Base-by-base conservation (phyloP, 2,797 vertebrate genomes). In the Sebastes jordani region DNA sequence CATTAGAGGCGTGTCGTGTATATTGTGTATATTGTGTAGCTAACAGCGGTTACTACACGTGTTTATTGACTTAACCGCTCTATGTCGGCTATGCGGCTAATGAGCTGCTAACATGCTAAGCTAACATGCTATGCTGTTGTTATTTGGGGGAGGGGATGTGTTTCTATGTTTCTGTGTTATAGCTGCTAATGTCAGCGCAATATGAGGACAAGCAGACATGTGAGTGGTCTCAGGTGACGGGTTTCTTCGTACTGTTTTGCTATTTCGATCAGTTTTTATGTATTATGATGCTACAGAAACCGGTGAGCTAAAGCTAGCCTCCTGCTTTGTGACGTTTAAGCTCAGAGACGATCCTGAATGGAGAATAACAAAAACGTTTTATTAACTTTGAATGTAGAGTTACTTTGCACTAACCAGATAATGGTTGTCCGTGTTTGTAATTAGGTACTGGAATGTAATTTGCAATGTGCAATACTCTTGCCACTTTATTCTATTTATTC, bases 121-220 rank as follows among this genome's bases (percentile, higher is more conserved):
- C 83, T 90, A 83, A 76, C 64, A 34, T 36, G 36, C 42, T 72
- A 55, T 13, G 23, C 34, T 78, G 76, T 76, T 77, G 54, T 84
- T 81, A 74, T 76, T 87, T 64, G 27, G 80, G 83, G 83, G 87
- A 77, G 81, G 88, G 86, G 78, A 58, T 72, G 36, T 69, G 78
- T 69, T 62, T 70, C 30, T 66, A 60, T 42, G 65, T 22, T 60
- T 36, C 34, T 36, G 29, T 23, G 20, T 36, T 36, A 36, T 5
- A 36, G n/a, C 42, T 67, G 78, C 62, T 83, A 76, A 46, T 88
- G 81, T 84, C 77, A 86, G 63, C 54, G 25, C 65, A 74, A n/a
- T 62, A 64, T 38, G 23, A 82, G 18, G 20, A 54, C 46, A 74
- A 72, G 66, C 59, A 22, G 9, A 61, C 9, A 55, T 68, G 4